Evolutionary conservation across 1,140 invertebrate genomes (phyloP), one percentile per base, ranked within the genome.

Genomic region (Luehdorfia chinensis): DNA sequence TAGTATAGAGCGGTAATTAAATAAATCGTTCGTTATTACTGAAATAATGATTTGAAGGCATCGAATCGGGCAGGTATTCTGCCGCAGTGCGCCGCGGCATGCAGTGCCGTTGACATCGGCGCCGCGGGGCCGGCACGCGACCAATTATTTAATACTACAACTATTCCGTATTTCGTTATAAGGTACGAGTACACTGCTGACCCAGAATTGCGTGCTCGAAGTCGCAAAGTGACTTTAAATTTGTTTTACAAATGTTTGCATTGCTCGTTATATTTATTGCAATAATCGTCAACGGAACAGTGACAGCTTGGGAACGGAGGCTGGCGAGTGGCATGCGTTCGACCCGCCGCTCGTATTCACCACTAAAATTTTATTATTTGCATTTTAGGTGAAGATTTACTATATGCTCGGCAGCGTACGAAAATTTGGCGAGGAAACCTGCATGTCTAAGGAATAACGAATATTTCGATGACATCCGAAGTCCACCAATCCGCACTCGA

Each of bases 41-140:
- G 14, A 30, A 43, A 43, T 13, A 43, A 18, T 43, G 25, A 28
- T 25, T 43, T 43, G 39, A 43, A 28, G 39, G 15, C 23, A 28
- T 43, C 39, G 39, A 43, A 45, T 47, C 44, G 43, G 41, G 41
- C 50, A 52, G 46, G 46, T 58, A 53, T 55, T 53, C 30, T 69
- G 59, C 59, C 72, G 76, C 74, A 77, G 58, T 75, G 74, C 74
- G 73, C 53, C 66, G 54, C 55, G 43, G 52, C 39, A 54, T 53
- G 63, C 63, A 56, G 62, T 66, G 60, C 55, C 62, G 68, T 66
- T 66, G 71, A 70, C 74, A 69, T 50, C 41, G 67, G 65, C 71
- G 69, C 63, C 72, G 58, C 51, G 48, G 18, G 52, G 72, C 53
- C 66, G 65, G 54, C 75, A 75, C 72, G 70, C 72, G 59, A 79